A percentile compares a stretch with the other conserved stretches of the same genome.
phyloP scores from a whole-genome alignment of 2,113 vertebrate species.

The Grammomys dolichurus region DNA sequence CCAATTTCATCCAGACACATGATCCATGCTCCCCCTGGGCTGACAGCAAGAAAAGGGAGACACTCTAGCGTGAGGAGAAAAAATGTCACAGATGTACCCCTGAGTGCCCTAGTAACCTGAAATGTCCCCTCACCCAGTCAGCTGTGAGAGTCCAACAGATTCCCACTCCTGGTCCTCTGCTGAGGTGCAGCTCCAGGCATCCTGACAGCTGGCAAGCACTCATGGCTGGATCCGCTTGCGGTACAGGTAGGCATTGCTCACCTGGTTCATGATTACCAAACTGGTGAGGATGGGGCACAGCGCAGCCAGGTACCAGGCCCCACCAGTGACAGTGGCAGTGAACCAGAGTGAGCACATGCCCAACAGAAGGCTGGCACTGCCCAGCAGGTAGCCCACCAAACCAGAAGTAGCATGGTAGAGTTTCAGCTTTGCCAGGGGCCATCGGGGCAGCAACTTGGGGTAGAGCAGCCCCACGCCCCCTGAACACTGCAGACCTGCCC shows the following conservation, averaged over 20 bases:
- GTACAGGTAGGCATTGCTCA: conserved; percentile 94
- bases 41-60: background rate
- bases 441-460: conserved; percentile 92
- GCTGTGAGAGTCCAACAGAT: conserved; percentile 10
- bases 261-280: conserved; percentile 96
- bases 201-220: conserved; percentile 66
- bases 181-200: conserved; percentile 37
- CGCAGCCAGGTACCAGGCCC: conserved; percentile 92
- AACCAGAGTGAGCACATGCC: conserved; percentile 96
- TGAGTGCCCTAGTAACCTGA: background rate
- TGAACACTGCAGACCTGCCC: conserved; percentile 87
- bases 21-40: conserved; percentile 21
- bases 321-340: conserved; percentile 85
- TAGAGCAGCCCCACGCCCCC: conserved; percentile 92
- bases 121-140: background rate
- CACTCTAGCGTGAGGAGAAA: conserved; percentile 17
- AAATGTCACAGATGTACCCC: background rate
- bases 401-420: conserved; percentile 95
- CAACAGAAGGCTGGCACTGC: conserved; percentile 92
- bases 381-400: conserved; percentile 93
- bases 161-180: background rate
- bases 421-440: conserved; percentile 95
- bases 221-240: conserved; percentile 94
- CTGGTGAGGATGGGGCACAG: conserved; percentile 91
- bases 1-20: conserved; percentile 39